Percentiles rank a stretch among this genome's conserved stretches.
phyloP scores from a whole-genome alignment of 2,113 vertebrate genomes.

The Crocuta crocuta region DNA sequence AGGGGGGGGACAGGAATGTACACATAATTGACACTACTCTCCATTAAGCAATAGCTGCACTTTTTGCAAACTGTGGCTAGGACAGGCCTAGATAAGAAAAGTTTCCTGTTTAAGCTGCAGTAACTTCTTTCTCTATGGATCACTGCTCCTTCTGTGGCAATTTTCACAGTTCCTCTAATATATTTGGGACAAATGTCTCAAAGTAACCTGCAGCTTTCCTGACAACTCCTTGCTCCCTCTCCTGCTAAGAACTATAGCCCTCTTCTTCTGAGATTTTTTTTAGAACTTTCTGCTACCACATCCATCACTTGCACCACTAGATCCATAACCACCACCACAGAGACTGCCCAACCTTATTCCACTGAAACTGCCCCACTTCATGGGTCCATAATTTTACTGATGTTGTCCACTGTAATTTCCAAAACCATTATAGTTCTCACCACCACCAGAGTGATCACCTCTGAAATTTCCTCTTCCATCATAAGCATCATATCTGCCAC shows the following conservation, averaged over 20 bases:
- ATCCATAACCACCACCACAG: background rate
- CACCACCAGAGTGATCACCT: background rate
- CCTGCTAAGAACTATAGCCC: conserved; percentile 99
- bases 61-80: conserved; percentile 94
- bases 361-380: background rate
- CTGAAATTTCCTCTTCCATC: background rate
- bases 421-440: background rate
- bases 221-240: conserved; percentile 98
- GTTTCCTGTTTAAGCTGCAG: conserved; percentile 95
- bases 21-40: conserved; percentile 93
- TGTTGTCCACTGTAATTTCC: background rate
- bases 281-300: background rate
- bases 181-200: conserved; percentile 98
- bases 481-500: background rate
- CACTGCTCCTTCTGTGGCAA: conserved; percentile 92
- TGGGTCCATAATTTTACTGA: background rate
- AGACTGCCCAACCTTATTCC: background rate
- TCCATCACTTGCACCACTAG: background rate
- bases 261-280: background rate
- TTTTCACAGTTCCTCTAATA: conserved; percentile 96
- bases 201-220: conserved; percentile 99
- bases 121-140: conserved; percentile 97
- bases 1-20: conserved; percentile 88
- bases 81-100: conserved; percentile 95
- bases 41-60: conserved; percentile 93